Evolutionary conservation across 2,888 invertebrate species (phyloP), one percentile per base, ranked within the genome.

Genomic region (Heliconius ismenius): DNA sequence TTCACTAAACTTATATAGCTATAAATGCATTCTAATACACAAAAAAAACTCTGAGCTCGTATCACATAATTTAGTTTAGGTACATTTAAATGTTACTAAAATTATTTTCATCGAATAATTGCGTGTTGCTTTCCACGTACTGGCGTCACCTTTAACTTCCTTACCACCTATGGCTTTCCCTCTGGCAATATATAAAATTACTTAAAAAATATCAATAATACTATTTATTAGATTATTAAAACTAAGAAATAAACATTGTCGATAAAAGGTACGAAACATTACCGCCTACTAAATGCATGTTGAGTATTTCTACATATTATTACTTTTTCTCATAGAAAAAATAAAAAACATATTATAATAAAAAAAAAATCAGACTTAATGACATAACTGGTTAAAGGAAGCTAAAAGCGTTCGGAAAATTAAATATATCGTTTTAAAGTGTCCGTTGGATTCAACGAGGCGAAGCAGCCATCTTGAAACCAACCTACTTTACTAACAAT

Each of bases 1-100:
- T 83, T 81, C 82, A 83, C 82, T 86, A 85, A 81, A 83, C 84
- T 86, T 86, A 85, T 79, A 82, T 74, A 79, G 81, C 86, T 89
- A 89, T 91, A 92, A 93, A 92, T 93, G 92, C 92, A 91, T 89
- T 85, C 85, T 88, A 88, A 89, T 89, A 91, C 89, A 91, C 86
- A 89, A 87, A 88, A 81, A 88, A 84, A 15, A 49, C 85, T 86
- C 84, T 86, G 88, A 88, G 85, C 85, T 82, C 89, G 89, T 93
- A 93, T 93, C 93, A 93, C 93, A 94, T 91, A 87, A 86, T 89
- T 89, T 90, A 91, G 91, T 92, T 91, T 91, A 91, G 88, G 86
- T 86, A 91, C 88, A 86, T 86, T 83, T 83, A 86, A 82, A 81
- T 76, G 77, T 75, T 81, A 83, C 67, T 79, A 60, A 78, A 74